A percentile compares a stretch with the other conserved stretches of the same genome.
Conservation (phyloP, 2,797 vertebrate species). For the Oceanodroma leucorhoa region DNA sequence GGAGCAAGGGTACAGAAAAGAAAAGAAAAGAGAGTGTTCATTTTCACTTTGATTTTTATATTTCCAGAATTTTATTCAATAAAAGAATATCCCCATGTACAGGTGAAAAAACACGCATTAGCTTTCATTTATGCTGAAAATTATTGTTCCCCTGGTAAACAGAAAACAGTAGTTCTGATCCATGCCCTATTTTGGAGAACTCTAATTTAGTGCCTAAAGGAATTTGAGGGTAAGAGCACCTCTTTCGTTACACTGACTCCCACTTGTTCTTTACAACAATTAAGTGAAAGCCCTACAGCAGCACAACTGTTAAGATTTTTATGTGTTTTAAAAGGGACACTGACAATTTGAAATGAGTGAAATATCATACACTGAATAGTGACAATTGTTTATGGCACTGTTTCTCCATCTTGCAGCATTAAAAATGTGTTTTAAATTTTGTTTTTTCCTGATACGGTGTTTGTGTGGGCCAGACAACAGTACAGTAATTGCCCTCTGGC, state of each 20-base stretch:
- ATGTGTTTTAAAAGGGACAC: constrained; percentile 33
- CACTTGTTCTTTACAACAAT: constrained; percentile 55
- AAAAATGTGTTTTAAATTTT: background rate
- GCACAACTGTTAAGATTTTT: constrained; percentile 37
- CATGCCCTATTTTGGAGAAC: constrained; percentile 29
- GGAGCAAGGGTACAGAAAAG: background rate
- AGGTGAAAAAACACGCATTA: background rate
- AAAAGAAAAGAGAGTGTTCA: background rate
- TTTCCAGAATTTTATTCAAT: background rate
- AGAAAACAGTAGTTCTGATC: background rate
- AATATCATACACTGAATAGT: background rate
- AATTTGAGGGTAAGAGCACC: constrained; percentile 17
- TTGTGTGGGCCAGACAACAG: background rate
- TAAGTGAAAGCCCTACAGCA: constrained; percentile 34
- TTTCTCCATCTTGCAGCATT: background rate
- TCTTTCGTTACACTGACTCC: constrained; percentile 37
- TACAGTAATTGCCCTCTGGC: background rate
- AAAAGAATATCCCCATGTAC: background rate
- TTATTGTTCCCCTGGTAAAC: background rate
- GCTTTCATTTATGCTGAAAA: background rate
- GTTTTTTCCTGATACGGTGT: background rate
- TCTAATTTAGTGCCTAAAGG: constrained; percentile 28
- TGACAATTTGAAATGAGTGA: background rate
- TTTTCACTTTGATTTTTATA: background rate
- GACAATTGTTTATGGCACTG: background rate